Evolutionary conservation across 2,113 vertebrate species (phyloP), one percentile per base, ranked within the genome.

Genomic region (Gavialis gangeticus): DNA sequence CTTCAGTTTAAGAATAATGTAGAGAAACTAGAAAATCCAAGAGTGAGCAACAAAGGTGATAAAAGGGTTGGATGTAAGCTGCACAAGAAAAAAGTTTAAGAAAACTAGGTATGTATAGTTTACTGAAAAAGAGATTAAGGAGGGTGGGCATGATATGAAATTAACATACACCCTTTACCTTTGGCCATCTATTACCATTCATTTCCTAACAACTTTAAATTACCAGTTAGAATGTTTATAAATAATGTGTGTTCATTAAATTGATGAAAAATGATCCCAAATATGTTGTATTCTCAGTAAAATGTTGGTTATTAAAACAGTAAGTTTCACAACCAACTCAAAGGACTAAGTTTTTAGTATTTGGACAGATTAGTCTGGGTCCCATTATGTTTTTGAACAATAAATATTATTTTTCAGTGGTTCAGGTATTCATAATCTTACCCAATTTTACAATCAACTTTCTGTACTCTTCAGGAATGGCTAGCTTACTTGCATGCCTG

Each of bases 151-250:
- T 46, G 46, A 46, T 46, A 46, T 46, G 46, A 46, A 46, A 46
- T 46, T 46, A 46, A 5, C 18, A 58, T 75, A 19, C 66, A 28
- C 0, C 0, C 6, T 4, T 0, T 9, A 4, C 16, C 84, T 30
- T 79, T 89, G n/a, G 10, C 10, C 8, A 54, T 5, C 10, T 71
- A 37, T 10, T 71, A 19, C 30, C 18, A 71, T 16, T 34, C 22
- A 21, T 21, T 79, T 58, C n/a, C 46, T 46, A 13, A 34, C 37
- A 37, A 37, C 34, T 71, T 71, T 71, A 71, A 67, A 71, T 71
- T 22, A 19, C 10, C 67, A 34, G 46, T 46, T 46, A 46, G 46
- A 46, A 46, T 46, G 46, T 46, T 46, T 46, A 46, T 46, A 46
- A 9, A 9, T 46, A 46, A 46, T 46, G 46, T 28, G 15, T 24